Conservation (phyloP, 2,113 vertebrate genomes). For the Tragulus kanchil region DNA sequence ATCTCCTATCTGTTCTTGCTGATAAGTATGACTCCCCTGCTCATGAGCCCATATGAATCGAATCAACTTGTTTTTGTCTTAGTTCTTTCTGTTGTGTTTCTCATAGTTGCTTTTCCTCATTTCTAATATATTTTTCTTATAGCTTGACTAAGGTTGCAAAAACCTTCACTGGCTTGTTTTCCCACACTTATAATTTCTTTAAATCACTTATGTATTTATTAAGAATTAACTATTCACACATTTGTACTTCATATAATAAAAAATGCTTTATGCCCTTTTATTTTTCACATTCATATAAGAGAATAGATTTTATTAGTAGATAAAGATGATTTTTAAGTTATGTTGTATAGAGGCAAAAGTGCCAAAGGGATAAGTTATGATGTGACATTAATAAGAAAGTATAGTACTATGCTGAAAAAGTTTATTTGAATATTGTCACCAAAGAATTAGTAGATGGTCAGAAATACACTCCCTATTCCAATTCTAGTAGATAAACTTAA, state of each 20-base stretch:
- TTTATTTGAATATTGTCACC: not conserved
- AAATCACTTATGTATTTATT: not conserved
- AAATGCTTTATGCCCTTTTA: not conserved
- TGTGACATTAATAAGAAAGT: not conserved
- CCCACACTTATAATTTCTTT: not conserved
- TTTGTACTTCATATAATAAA: not conserved
- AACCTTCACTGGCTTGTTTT: too few relatives aligned
- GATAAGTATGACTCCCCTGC: too few relatives aligned
- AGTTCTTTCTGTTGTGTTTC: too few relatives aligned
- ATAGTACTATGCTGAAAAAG: not conserved
- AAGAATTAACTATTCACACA: not conserved
- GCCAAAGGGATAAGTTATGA: not conserved
- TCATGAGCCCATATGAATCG: too few relatives aligned
- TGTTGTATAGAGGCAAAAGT: not conserved
- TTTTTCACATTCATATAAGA: not conserved
- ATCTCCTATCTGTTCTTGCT: too few relatives aligned
- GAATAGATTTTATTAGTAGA: not conserved
- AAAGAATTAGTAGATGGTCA: not conserved
- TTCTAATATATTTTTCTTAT: too few relatives aligned
- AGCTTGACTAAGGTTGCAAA: too few relatives aligned
- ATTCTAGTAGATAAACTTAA: not conserved
- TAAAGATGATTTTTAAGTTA: constrained; percentile 1
- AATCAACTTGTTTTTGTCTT: too few relatives aligned
- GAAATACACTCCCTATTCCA: not conserved
- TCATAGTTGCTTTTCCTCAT: too few relatives aligned